Evolutionary conservation across 2,888 invertebrate genomes (phyloP).

Genomic region (Nemoura dubitans): DNA sequence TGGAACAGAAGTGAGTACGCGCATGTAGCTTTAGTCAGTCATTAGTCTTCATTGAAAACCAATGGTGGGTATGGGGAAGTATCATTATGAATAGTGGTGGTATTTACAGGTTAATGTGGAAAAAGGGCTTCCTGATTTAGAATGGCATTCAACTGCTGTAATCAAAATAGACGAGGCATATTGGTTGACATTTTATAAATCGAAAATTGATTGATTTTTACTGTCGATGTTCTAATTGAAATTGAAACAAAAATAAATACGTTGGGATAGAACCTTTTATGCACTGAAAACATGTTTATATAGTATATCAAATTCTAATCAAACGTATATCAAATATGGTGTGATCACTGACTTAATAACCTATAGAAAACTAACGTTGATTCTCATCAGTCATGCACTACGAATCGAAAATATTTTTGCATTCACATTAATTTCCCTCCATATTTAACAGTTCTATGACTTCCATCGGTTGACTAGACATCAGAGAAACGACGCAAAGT

Average conservation of each 20-base stretch:
- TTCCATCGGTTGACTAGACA: too few species aligned
- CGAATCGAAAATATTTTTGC: neutral
- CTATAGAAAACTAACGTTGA: neutral
- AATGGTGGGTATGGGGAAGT: neutral
- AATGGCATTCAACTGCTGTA: neutral
- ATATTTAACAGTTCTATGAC: neutral
- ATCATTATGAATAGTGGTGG: neutral
- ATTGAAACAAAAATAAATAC: too few species aligned
- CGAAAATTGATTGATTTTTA: neutral
- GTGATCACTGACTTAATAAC: neutral
- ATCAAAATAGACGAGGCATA: neutral
- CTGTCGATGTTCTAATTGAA: too few species aligned
- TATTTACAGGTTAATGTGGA: neutral
- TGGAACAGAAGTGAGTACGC: slow-evolving; percentile 60
- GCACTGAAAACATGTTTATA: too few species aligned
- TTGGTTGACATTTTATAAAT: neutral
- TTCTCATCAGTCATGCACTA: neutral
- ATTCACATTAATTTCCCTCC: neutral
- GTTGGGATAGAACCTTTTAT: too few species aligned
- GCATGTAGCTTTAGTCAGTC: neutral
- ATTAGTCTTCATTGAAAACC: neutral
- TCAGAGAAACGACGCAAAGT: too few species aligned
- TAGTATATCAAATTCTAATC: neutral
- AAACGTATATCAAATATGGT: neutral
- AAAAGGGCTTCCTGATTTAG: neutral